Evolutionary conservation across 2,797 vertebrate genomes (phyloP), one percentile per base, ranked within the genome.

Genomic region (Catostomus latipinnis): DNA sequence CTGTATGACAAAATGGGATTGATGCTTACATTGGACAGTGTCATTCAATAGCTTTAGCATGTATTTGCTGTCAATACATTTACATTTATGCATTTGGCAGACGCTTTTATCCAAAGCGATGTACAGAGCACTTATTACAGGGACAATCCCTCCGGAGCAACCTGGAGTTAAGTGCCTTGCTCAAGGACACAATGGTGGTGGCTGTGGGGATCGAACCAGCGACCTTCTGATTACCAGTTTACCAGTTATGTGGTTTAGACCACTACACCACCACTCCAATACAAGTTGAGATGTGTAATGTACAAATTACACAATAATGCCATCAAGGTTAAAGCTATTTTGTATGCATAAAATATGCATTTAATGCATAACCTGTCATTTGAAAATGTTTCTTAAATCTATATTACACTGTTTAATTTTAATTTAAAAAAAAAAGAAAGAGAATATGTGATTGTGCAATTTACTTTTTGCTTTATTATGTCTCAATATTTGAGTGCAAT

Each of bases 341-440:
- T 67, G 66, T 57, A 66, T 76, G 74, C 65, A 49, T 72, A 49
- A 60, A 34, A 3, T 34, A 63, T 34, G 18, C 46, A 50, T 68
- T 76, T 68, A 49, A 76, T 76, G 54, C 10, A 75, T 16, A 62
- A 43, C 6, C 63, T 48, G 11, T 76, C 6, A 76, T 57, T 18
- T 34, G 16, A 58, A 76, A 50, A 48, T 68, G 65, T 46, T 60
- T 68, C 65, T 68, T 18, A 57, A 67, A 67, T 48, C 49, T 53
- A 54, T 56, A 34, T 34, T 34, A 34, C 34, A 34, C 34, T 34
- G 34, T 34, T 34, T 34, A 34, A 34, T 34, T 34, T 34, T 34
- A 34, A 34, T 34, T 34, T 3, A 34, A 34, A 34, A 34, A 34
- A 34, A 34, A 22, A 0, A 22, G 22, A 22, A 22, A 22, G 58